Evolutionary conservation across 37 sponge, comb jelly and placozoan genomes (phyloP).

Genomic region (Beroe forskalii): DNA sequence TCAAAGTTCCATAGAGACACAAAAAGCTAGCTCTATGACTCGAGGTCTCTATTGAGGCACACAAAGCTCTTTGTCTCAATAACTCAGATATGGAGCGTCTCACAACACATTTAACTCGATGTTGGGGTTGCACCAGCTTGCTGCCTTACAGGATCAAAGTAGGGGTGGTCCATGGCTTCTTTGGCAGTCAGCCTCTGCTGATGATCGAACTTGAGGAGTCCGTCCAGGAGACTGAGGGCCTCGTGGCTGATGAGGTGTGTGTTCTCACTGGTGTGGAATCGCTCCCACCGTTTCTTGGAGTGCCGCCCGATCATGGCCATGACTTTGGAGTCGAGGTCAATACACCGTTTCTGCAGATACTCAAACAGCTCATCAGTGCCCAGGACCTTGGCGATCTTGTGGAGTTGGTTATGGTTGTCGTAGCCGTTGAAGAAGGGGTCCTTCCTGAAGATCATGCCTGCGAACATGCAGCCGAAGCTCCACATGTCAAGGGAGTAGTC

Average conservation of each 20-base stretch:
- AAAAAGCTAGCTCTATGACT: no score
- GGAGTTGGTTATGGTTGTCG: constrained; percentile 62
- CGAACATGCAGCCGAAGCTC: constrained; percentile 57
- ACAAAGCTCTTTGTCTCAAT: no score
- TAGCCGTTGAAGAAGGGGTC: constrained; percentile 60
- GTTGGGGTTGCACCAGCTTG: neutral
- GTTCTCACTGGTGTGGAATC: constrained; percentile 42
- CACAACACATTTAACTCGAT: neutral
- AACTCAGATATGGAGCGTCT: no score
- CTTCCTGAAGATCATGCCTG: constrained; percentile 48
- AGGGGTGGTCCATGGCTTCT: constrained; percentile 33
- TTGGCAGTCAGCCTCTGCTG: constrained; percentile 31
- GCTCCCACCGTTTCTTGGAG: constrained; percentile 54
- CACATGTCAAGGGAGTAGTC: constrained; percentile 62
- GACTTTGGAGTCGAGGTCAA: neutral
- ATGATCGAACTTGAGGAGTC: constrained; percentile 41
- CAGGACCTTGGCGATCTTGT: constrained; percentile 56
- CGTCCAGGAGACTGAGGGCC: constrained; percentile 41
- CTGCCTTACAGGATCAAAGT: constrained; percentile 45
- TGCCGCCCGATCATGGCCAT: constrained; percentile 44
- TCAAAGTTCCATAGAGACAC: no score
- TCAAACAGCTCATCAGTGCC: constrained; percentile 58
- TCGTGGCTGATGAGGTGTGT: constrained; percentile 10
- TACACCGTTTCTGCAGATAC: neutral
- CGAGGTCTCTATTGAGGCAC: no score